Percentiles rank a stretch among this genome's conserved stretches.
phyloP scores from a whole-genome alignment of 2,797 vertebrate species.

The Psittacula echo region DNA sequence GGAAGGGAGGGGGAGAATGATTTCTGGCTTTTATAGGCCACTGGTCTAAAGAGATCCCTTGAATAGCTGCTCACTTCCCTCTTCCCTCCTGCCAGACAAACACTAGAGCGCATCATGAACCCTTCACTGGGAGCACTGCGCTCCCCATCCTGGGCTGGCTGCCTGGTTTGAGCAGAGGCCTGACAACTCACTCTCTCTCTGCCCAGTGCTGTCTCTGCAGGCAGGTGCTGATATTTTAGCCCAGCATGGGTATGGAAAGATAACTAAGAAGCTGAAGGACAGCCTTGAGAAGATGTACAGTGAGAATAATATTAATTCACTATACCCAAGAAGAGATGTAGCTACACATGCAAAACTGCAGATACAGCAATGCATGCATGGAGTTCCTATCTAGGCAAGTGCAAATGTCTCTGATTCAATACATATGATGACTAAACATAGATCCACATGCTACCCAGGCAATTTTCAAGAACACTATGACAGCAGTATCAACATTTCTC shows the following conservation, averaged over 20 bases:
- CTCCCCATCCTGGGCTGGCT: background rate
- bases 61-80: background rate
- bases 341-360: background rate
- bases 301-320: background rate
- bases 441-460: background rate
- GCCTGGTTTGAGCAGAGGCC: background rate
- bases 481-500: background rate
- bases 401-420: background rate
- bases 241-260: background rate
- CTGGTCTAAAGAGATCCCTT: background rate
- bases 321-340: background rate
- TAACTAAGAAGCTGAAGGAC: background rate
- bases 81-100: background rate
- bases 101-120: background rate
- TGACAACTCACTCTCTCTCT: background rate
- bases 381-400: background rate
- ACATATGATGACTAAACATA: background rate
- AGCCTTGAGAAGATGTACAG: background rate
- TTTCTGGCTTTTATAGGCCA: background rate
- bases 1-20: background rate
- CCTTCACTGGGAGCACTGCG: rapidly evolving
- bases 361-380: background rate
- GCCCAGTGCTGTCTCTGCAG: background rate
- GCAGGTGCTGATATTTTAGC: background rate
- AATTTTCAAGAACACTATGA: background rate